These are phyloP conservation scores for Piliocolobus tephrosceles DNA, from an alignment of 2,113 vertebrate species.

Conservation along the genomic window DNA sequence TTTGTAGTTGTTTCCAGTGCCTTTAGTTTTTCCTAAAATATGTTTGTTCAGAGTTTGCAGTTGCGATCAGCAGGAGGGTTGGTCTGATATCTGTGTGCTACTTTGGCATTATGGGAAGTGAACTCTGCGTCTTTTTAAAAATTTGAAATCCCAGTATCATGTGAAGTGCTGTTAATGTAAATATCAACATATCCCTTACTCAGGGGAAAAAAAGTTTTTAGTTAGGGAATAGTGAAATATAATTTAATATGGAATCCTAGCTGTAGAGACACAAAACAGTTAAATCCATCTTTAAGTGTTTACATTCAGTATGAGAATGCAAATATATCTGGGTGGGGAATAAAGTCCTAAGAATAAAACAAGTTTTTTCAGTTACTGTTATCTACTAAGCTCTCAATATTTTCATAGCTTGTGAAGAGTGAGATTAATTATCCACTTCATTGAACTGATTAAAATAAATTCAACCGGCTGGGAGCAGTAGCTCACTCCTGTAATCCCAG, in stretches of 20 bases:
- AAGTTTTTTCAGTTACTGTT: background rate
- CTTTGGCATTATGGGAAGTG: background rate
- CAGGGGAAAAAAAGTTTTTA: background rate
- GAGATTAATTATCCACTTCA: background rate
- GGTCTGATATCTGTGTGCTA: background rate
- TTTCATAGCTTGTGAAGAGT: background rate
- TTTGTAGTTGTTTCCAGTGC: background rate
- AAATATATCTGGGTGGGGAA: background rate
- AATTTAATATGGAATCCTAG: background rate
- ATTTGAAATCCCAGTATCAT: background rate
- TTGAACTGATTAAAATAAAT: background rate
- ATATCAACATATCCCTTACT: background rate
- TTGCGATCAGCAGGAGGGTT: background rate
- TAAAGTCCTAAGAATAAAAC: background rate
- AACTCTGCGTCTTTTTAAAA: background rate
- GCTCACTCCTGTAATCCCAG: background rate
- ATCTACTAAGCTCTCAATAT: background rate
- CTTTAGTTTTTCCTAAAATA: background rate
- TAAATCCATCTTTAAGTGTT: background rate
- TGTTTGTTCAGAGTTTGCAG: constrained; percentile 25
- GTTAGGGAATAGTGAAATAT: background rate
- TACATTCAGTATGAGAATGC: background rate
- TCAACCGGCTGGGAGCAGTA: too few species aligned
- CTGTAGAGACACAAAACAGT: background rate
- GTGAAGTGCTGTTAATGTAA: constrained; percentile 27